Conservation (phyloP, 2,888 invertebrate species). For the Micropterix aruncella region DNA sequence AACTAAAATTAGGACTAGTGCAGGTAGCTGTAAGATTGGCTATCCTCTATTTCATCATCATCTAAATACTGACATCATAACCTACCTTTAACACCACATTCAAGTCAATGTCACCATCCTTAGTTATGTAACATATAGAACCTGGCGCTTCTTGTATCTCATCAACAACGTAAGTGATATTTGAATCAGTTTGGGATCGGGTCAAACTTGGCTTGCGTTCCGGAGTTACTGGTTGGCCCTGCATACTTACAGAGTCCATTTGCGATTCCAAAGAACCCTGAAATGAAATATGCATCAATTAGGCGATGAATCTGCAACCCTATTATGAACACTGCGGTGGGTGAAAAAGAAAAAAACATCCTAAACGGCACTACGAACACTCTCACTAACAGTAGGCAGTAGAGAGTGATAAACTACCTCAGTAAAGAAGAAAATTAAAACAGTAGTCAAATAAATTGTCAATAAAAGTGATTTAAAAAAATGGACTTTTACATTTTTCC, state of each 20-base stretch:
- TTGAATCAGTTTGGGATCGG: slow-evolving; percentile 84
- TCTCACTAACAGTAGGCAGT: no score
- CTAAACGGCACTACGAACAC: no score
- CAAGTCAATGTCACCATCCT: slow-evolving; percentile 88
- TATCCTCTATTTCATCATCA: no score
- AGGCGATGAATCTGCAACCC: slow-evolving; percentile 3
- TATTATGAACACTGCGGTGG: slow-evolving; percentile 2
- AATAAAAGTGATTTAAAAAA: no score
- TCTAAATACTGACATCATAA: no score
- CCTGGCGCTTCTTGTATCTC: slow-evolving; percentile 83
- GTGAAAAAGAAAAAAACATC: no score
- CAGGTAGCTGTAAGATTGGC: no score
- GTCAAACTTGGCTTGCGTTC: slow-evolving; percentile 61
- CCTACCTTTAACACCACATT: slow-evolving; percentile 77
- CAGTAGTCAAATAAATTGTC: no score
- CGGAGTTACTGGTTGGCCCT: slow-evolving; percentile 41
- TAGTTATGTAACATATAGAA: slow-evolving; percentile 82
- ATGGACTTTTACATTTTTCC: no score
- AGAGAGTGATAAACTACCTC: no score
- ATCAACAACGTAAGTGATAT: slow-evolving; percentile 76
- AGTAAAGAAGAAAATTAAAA: no score
- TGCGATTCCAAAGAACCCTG: slow-evolving; percentile 80
- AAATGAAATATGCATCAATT: slow-evolving; percentile 7
- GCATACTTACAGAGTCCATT: slow-evolving; percentile 57
- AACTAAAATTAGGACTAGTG: no score